Evolutionary conservation across 2,888 invertebrate genomes (phyloP).

Genomic region (Pharmacophagus antenor): DNA sequence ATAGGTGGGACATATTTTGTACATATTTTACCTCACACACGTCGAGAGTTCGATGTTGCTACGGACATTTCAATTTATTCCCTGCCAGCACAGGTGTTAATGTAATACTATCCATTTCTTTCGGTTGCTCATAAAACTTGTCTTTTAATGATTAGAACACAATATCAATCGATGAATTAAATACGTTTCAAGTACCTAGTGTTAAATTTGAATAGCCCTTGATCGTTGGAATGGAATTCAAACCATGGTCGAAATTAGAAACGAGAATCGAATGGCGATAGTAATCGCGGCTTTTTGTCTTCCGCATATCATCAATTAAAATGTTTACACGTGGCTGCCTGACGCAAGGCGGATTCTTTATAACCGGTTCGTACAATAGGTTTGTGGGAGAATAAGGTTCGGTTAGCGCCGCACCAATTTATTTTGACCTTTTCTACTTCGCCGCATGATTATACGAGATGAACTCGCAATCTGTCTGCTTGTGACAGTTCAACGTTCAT

Average conservation of each 20-base stretch:
- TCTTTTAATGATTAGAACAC: constrained; percentile 15
- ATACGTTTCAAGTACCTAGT: neutral
- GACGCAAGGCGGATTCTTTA: constrained; percentile 69
- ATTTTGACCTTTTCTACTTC: constrained; percentile 51
- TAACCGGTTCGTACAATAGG: constrained; percentile 69
- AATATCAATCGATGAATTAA: constrained; percentile 15
- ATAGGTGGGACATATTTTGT: constrained; percentile 18
- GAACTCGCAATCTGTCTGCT: constrained; percentile 37
- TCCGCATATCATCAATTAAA: constrained; percentile 78
- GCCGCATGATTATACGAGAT: constrained; percentile 31
- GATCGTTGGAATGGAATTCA: constrained; percentile 39
- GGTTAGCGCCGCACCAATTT: constrained; percentile 63
- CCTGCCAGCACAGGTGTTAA: constrained; percentile 6
- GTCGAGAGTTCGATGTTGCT: constrained; percentile 1
- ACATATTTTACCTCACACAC: constrained; percentile 13
- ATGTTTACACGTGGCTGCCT: constrained; percentile 74
- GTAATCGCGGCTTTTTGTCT: constrained; percentile 63
- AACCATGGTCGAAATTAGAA: constrained; percentile 45
- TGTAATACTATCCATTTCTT: constrained; percentile 10
- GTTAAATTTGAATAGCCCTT: constrained; percentile 16
- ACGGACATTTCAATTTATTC: constrained; percentile 23
- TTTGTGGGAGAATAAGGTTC: constrained; percentile 64
- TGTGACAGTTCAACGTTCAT: constrained; percentile 46
- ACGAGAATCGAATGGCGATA: constrained; percentile 56
- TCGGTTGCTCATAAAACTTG: constrained; percentile 15